Evolutionary conservation across 1,140 invertebrate genomes (phyloP), one percentile per base, ranked within the genome.

Genomic region (Tenebrio molitor): DNA sequence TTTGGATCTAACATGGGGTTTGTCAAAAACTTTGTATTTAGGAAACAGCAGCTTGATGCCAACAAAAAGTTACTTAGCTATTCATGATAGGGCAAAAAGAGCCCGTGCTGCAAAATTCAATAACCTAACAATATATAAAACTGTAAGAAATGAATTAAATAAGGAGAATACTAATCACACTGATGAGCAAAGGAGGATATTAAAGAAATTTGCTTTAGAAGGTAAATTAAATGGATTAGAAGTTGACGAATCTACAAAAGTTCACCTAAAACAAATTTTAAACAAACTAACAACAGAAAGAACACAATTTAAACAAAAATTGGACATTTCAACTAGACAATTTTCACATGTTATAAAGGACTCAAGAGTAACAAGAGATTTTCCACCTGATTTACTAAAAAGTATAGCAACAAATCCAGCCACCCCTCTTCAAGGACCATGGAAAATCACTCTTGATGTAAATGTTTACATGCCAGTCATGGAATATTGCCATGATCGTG

Each of bases 1-100:
- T 15, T 84, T 97, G 33, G 92, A 95, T 78, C 88, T 90, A 25
- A 94, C 93, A n/a, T 96, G 93, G 93, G 93, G 93, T 23, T 87
- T 95, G 72, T 89, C 93, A 0, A 96, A 95, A 82, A 90, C 91
- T 19, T 83, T 97, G 7, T 95, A 92, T 80, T 85, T 93, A 58
- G 91, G 93, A n/a, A 92, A 93, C 79, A 90, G 89, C 76, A 90
- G 90, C n/a, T 76, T 92, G 15, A 93, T 95, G 87, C 90, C 93
- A 5, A 91, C 90, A 4, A 89, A 90, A 77, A 89, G 86, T 23
- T 96, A 95, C 78, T 82, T 91, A 66, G 86, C 89, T 69, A 91
- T 95, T 63, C 90, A 93, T 75, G 88, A 91, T 70, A 83, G 92
- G 74, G 92, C 92, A 0, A 84, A 86, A 58, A 86, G 86, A 78